Evolutionary conservation across 1,140 invertebrate species (phyloP).

Genomic region (Dinoponera quadriceps): DNA sequence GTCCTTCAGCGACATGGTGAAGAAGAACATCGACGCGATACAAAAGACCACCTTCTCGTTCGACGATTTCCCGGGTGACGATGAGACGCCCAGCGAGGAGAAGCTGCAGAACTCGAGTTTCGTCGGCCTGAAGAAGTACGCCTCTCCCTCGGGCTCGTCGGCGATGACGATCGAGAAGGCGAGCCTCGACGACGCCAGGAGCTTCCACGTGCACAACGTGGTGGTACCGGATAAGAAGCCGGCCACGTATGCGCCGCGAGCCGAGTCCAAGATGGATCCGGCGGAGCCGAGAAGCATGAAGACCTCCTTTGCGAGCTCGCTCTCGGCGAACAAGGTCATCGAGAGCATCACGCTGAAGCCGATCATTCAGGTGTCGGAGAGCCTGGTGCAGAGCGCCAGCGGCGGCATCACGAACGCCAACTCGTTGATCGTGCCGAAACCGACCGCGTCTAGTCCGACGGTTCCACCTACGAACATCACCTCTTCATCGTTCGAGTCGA

Average conservation of each 20-base stretch:
- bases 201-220: constrained; percentile 75
- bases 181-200: constrained; percentile 70
- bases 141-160: constrained; percentile 62
- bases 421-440: constrained; percentile 75
- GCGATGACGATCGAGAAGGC: constrained; percentile 70
- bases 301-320: constrained; percentile 11
- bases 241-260: constrained; percentile 59
- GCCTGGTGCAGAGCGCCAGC: constrained; percentile 76
- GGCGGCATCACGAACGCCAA: constrained; percentile 78
- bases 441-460: constrained; percentile 76
- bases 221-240: constrained; percentile 69
- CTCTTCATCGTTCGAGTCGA: constrained; percentile 72
- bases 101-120: constrained; percentile 84
- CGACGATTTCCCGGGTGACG: constrained; percentile 77
- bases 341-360: constrained; percentile 72
- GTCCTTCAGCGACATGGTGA: constrained; percentile 44
- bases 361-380: constrained; percentile 69
- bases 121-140: constrained; percentile 78
- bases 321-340: constrained; percentile 57
- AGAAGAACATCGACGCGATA: constrained; percentile 71
- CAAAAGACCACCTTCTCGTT: constrained; percentile 76
- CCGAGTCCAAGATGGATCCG: constrained; percentile 57
- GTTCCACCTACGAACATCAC: constrained; percentile 69
- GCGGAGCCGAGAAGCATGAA: constrained; percentile 68
- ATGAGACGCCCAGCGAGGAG: constrained; percentile 80